Evolutionary conservation across 2,888 invertebrate species (phyloP), one percentile per base, ranked within the genome.

Genomic region (Invenusta paracnida): DNA sequence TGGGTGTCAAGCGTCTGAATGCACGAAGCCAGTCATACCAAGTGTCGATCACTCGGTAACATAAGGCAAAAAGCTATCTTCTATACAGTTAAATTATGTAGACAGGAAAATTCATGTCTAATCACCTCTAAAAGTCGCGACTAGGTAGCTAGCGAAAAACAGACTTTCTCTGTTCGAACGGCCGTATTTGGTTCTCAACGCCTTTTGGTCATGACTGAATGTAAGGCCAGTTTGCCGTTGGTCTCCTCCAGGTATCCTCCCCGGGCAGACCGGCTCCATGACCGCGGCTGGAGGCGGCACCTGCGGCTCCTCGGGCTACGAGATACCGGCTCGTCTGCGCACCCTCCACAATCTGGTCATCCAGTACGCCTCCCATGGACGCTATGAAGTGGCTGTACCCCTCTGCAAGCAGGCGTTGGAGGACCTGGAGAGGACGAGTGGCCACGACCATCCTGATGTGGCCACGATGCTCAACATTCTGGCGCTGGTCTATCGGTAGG

Each of bases 391-490:
- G 66, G 99, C 99, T 11, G 98, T 99, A 89, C 99, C 99, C 23
- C 94, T 99, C 23, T 99, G 99, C 93, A 98, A 99, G 92, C 99
- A 98, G 92, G 99, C 99, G 0, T 93, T 99, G 81, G 99, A 99
- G 92, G 99, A 99, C 93, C 93, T 99, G 89, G 98, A 99, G 93
- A 98, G 97, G 93, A 98, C 97, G 0, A 96, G 96, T 86, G 99
- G 99, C 0, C 98, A 98, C 91, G 97, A 98, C 92, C 98, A 99
- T 92, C 98, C 98, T 0, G 98, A 99, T 91, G 98, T 99, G n/a
- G 98, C 98, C 81, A 99, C 98, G 82, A 99, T 99, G 98, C 94
- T 99, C 88, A 99, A 99, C 91, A 97, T 99, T 89, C 94, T 99
- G 87, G 99, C 99, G 13, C 94, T 99, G 85, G 99, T 99, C 17